Conservation (phyloP, 2,888 invertebrate species). For the Apantesis nais region DNA sequence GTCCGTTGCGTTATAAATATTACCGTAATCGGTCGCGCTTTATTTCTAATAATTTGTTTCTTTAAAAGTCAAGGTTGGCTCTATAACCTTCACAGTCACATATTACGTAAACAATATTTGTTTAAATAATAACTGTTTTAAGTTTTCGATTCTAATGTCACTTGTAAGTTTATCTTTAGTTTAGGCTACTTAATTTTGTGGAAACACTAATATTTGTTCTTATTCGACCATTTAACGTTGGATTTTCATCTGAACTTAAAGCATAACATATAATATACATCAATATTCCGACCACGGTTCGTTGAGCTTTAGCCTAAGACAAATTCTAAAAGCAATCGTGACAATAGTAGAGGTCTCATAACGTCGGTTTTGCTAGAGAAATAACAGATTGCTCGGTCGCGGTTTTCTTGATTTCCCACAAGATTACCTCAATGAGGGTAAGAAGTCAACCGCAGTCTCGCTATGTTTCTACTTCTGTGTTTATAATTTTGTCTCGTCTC, state of each 20-base stretch:
- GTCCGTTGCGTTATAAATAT: not conserved
- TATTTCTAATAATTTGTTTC: not conserved
- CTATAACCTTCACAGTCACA: not conserved
- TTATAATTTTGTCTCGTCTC: constrained; percentile 62
- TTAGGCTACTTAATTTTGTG: constrained; percentile 19
- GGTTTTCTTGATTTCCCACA: constrained; percentile 76
- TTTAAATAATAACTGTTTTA: not conserved
- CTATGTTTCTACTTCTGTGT: constrained; percentile 54
- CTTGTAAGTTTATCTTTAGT: not conserved
- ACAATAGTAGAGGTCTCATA: constrained; percentile 53
- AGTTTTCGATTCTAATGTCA: not conserved
- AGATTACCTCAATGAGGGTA: constrained; percentile 75
- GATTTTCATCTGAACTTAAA: constrained; percentile 43
- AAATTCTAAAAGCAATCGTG: constrained; percentile 37
- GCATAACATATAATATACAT: constrained; percentile 52
- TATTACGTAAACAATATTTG: not conserved
- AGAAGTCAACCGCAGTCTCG: constrained; percentile 66
- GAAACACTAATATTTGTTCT: constrained; percentile 27
- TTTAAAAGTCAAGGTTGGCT: not conserved
- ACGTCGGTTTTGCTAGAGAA: constrained; percentile 59
- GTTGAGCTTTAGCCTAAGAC: constrained; percentile 39
- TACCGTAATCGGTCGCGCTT: not conserved
- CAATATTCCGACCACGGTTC: constrained; percentile 54
- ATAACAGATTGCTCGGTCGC: constrained; percentile 73
- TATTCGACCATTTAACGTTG: constrained; percentile 37